Evolutionary conservation across 2,888 invertebrate species (phyloP).

Genomic region (Pristionchus arcanus): DNA sequence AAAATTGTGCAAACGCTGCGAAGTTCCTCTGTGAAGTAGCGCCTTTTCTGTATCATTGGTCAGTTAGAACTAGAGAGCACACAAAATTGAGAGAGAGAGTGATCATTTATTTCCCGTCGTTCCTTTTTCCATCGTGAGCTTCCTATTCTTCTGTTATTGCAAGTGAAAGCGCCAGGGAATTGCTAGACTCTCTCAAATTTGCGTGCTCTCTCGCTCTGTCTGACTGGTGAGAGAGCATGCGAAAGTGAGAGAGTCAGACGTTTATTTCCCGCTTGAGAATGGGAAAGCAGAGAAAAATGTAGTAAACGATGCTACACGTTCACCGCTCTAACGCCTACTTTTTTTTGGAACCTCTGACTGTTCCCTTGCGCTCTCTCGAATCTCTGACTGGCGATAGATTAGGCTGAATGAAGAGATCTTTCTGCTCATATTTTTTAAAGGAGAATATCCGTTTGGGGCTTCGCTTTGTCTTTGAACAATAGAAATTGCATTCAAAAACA

Average conservation of each 20-base stretch:
- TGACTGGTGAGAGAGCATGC: too few relatives aligned
- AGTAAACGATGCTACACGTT: slow-evolving; percentile 2
- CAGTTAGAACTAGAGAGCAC: not conserved
- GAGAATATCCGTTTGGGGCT: not conserved
- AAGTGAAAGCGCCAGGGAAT: not conserved
- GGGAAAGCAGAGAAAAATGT: not conserved
- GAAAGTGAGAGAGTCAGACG: too few relatives aligned
- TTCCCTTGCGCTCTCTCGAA: too few relatives aligned
- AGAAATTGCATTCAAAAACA: not conserved
- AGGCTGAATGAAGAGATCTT: too few relatives aligned
- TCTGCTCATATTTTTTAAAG: not conserved
- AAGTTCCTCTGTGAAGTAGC: too few relatives aligned
- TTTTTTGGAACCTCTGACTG: not conserved
- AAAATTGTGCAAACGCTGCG: not conserved
- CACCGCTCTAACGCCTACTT: not conserved
- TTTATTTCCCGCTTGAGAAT: not conserved
- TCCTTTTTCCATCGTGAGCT: not conserved
- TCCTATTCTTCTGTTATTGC: not conserved
- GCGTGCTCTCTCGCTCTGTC: not conserved
- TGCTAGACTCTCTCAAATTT: not conserved
- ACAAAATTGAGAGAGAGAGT: not conserved
- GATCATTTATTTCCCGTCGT: not conserved
- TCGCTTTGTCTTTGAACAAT: not conserved
- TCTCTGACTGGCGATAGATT: too few relatives aligned
- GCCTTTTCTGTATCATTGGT: not conserved